Evolutionary conservation across 2,797 vertebrate species (phyloP).

Genomic region (Eulemur albifrons): DNA sequence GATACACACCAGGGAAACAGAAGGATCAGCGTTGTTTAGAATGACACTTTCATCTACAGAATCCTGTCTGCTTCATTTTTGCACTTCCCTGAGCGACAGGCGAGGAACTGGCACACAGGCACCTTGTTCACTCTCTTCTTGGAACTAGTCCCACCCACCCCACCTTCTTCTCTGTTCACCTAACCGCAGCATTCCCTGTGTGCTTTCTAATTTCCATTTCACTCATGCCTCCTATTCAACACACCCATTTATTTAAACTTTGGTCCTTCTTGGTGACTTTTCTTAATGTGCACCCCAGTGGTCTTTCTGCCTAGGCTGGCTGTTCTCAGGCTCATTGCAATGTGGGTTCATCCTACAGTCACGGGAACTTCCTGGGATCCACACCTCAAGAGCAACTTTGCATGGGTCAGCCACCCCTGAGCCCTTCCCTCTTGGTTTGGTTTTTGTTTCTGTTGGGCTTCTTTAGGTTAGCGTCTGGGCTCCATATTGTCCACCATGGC

Average conservation of each 20-base stretch:
- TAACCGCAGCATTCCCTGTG: neutral
- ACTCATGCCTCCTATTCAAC: neutral
- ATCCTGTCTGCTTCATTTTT: neutral
- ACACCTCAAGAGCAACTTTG: neutral
- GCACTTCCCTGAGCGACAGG: neutral
- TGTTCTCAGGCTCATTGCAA: neutral
- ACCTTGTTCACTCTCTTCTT: neutral
- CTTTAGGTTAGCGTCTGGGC: neutral
- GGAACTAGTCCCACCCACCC: neutral
- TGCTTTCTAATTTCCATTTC: neutral
- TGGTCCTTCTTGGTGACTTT: neutral
- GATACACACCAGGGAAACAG: neutral
- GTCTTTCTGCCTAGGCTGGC: neutral
- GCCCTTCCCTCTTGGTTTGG: neutral
- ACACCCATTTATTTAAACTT: neutral
- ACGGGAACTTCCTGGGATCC: fast-evolving
- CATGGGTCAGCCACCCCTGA: neutral
- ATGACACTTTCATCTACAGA: neutral
- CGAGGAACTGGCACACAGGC: neutral
- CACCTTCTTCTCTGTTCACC: neutral
- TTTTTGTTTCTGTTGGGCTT: neutral
- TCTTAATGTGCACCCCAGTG: neutral
- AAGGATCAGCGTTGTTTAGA: neutral
- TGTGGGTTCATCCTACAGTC: neutral
- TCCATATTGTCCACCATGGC: neutral